Evolutionary conservation across 2,113 vertebrate genomes (phyloP).

Genomic region (Fukomys damarensis): DNA sequence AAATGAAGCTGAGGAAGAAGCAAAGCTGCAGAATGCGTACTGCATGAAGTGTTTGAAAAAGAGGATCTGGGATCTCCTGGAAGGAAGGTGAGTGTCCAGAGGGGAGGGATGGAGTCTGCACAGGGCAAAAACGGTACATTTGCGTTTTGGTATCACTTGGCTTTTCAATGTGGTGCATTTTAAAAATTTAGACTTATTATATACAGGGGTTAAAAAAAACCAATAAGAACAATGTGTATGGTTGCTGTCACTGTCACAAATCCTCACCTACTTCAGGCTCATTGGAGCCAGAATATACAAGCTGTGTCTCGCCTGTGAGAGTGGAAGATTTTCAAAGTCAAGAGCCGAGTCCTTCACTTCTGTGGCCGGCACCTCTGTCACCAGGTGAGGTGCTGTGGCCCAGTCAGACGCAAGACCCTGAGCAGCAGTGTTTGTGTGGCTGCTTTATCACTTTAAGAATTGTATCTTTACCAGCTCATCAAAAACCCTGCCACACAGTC

Average conservation of each 20-base stretch:
- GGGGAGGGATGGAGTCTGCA: background rate
- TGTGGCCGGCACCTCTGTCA: background rate
- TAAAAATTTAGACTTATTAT: background rate
- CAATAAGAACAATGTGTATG: background rate
- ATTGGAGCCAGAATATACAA: background rate
- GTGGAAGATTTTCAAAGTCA: background rate
- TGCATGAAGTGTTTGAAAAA: background rate
- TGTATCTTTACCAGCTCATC: background rate
- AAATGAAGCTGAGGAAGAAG: background rate
- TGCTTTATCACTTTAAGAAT: background rate
- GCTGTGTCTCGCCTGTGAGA: background rate
- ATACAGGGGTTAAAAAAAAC: background rate
- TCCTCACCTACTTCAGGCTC: background rate
- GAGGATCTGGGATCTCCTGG: background rate
- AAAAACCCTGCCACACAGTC: background rate
- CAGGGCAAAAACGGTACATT: background rate
- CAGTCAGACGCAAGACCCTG: no score
- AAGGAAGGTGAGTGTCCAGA: background rate
- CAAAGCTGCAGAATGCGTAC: background rate
- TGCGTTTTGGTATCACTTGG: background rate
- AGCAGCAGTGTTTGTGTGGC: background rate
- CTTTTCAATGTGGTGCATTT: background rate
- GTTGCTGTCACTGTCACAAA: background rate
- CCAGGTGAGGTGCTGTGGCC: background rate
- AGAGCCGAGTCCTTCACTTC: background rate